Base-by-base conservation (phyloP, 2,888 invertebrate species). In the Lysandra coridon region DNA sequence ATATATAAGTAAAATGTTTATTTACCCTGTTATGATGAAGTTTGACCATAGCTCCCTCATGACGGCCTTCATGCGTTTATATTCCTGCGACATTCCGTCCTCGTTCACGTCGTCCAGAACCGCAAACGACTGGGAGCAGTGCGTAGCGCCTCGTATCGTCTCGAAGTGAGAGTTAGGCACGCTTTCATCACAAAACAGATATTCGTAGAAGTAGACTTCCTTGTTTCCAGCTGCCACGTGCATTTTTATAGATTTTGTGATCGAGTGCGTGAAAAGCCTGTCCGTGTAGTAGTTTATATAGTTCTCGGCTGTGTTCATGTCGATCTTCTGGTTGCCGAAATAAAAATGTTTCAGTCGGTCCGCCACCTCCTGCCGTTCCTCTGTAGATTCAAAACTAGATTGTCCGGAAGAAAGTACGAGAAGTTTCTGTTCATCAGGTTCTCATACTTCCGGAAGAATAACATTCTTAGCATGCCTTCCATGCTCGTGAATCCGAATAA, bases 281-380 rank as follows among this genome's bases (percentile, higher is more conserved):
- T 96, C 94, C 2, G 88, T 83, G 73, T 86, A 88, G 75, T 84
- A 91, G 80, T 90, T 83, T 0, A 90, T 82, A 73, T 84, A 91
- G 2, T 78, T 78, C n/a, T 87, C 81, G 78, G 89, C 80, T 49
- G 83, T 86, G 0, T 85, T 82, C 5, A 30, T 23, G 1, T 80
- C 80, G 7, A 89, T 82, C 2, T 81, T 69, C 10, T 84, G 74
- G 33, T 85, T 81, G 10, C 87, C 88, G 82, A 89, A 90, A 83
- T 88, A 89, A 82, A 87, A 88, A 7, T 85, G 78, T 81, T 87
- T 89, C 1, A 88, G 80, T 78, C 79, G 79, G 53, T 81, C 79
- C 4, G 84, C 84, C 0, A 89, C 80, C 77, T 82, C 77, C 60
- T 86, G 81, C 78, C 81, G 88, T 78, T 88, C 84, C 75, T 82